Base-by-base conservation (phyloP, 53 echinoderm and acorn worm species). In the Zoroaster sp. region DNA sequence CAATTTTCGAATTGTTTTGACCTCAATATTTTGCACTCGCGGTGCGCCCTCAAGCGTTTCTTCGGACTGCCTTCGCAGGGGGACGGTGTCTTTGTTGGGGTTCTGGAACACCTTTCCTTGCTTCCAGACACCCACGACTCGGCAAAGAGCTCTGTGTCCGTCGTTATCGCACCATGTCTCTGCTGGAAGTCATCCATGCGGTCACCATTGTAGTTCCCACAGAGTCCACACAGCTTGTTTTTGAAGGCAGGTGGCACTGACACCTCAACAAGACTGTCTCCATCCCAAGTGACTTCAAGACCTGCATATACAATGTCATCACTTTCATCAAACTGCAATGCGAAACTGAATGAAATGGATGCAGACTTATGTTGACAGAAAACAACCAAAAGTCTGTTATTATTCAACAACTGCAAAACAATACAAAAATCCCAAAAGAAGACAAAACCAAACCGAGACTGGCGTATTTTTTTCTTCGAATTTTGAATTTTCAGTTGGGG, bases 121-220 rank as follows among this genome's bases (percentile, higher is more conserved):
- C 91, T 92, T 2, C 96, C 99, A 20, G 93, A 83, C 68, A 92
- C 89, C 99, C 99, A 99, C 6, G 99, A 94, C 17, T 96, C 92
- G 17, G 94, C 99, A 66, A 99, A 99, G 10, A 79, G 87, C 70
- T 79, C 86, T 18, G 92, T 89, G 12, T 94, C 92, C 9, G 80
- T 70, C 11, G 92, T 88, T 10, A 95, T 32, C 2, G 87, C 76
- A 70, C 99, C 96, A 20, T 92, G 89, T 5, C 83, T 87, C 9
- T 94, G 93, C 54, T 87, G 86, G 73, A 93, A 92, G 46, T 99
- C 99, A 49, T 99, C 96, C 40, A 88, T 69, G 15, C 94, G 65
- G 55, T 96, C 89, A 44, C 88, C 94, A 74, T 99, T 96, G 86
- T 96, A 99, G 87, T 99, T 94, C 3, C 99, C 99, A 72, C 99